Evolutionary conservation across 2,113 vertebrate genomes (phyloP), one percentile per base, ranked within the genome.

Genomic region (Monopterus albus): DNA sequence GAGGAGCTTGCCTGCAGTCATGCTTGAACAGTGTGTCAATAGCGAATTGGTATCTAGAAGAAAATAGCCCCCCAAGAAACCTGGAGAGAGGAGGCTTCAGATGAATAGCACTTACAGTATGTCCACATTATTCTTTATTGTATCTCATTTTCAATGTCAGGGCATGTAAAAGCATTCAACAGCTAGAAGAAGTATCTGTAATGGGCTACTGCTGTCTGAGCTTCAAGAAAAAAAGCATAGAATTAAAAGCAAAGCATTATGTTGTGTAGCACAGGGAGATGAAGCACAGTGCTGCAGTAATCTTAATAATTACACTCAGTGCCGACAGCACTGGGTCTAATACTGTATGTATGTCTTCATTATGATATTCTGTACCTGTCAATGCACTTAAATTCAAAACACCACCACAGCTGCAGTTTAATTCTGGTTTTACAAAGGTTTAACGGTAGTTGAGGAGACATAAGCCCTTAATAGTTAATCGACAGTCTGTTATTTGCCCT

Each of bases 11-110:
- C 29, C 53, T 7, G 45, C 35, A 26, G 78, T 18, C 75, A 76
- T 56, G 51, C 71, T 65, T 72, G 51, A 81, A 73, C 52, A 63
- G 25, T 59, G 58, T 77, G 72, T 88, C 67, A 85, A 85, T 89
- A 83, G 90, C 87, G 57, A 67, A 84, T 75, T 69, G 65, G 50
- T 58, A 36, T 62, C 51, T 49, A 14, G 31, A 55, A 76, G 47
- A 76, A 78, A 79, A 79, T 82, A 76, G 75, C 58, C 36, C 11
- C 18, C 28, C n/a, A 33, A 66, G 66, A 52, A 59, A 60, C 17
- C n/a, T 38, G 62, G 51, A 38, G 58, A 38, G 28, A 77, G 42
- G 65, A 74, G 43, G 56, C 57, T 73, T 45, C 35, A 14, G 66
- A 63, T 75, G 59, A 56, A 53, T 18, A 47, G 45, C 75, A 46